Percentiles rank a stretch among this genome's conserved stretches.
Evolutionary conservation across 2,888 invertebrate genomes (phyloP).

Genomic region (Orchesellides sinensis): DNA sequence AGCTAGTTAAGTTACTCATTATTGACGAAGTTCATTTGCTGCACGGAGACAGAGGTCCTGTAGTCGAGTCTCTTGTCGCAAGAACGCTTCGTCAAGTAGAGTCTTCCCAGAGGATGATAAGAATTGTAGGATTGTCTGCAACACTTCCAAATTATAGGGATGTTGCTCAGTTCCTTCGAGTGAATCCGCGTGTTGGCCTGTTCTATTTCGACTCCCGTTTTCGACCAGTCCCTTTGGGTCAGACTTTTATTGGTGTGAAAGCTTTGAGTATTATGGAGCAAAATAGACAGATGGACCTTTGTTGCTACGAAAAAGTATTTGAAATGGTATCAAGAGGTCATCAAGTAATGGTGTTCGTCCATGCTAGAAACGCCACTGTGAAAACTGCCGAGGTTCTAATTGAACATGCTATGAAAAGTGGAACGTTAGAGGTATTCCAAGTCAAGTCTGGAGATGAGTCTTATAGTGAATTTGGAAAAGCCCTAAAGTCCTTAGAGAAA

Average conservation of each 20-base stretch:
- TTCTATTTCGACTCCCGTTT: conserved; percentile 97
- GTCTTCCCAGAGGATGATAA: conserved; percentile 94
- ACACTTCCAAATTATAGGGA: conserved; percentile 98
- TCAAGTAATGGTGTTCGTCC: conserved; percentile 92
- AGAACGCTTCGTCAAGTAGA: conserved; percentile 93
- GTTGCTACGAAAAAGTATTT: conserved; percentile 94
- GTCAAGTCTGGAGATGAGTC: conserved; percentile 80
- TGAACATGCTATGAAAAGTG: conserved; percentile 88
- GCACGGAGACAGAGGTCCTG: conserved; percentile 98
- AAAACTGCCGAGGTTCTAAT: conserved; percentile 90
- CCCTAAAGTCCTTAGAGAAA: conserved; percentile 84
- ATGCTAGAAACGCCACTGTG: conserved; percentile 97
- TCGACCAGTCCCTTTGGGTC: conserved; percentile 95
- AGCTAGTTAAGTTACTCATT: conserved; percentile 94
- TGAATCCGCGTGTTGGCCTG: conserved; percentile 93
- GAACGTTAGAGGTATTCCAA: conserved; percentile 84
- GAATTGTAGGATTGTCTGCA: conserved; percentile 97
- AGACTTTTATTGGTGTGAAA: conserved; percentile 93
- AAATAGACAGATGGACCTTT: conserved; percentile 89
- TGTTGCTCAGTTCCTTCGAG: conserved; percentile 94
- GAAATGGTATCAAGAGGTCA: conserved; percentile 93
- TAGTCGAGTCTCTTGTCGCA: conserved; percentile 97
- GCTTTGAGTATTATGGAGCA: conserved; percentile 81
- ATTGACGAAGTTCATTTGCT: conserved; percentile 98
- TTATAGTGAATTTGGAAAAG: conserved; percentile 81